Base-by-base conservation (phyloP, 2,888 invertebrate genomes). In the Frankliniella fusca region DNA sequence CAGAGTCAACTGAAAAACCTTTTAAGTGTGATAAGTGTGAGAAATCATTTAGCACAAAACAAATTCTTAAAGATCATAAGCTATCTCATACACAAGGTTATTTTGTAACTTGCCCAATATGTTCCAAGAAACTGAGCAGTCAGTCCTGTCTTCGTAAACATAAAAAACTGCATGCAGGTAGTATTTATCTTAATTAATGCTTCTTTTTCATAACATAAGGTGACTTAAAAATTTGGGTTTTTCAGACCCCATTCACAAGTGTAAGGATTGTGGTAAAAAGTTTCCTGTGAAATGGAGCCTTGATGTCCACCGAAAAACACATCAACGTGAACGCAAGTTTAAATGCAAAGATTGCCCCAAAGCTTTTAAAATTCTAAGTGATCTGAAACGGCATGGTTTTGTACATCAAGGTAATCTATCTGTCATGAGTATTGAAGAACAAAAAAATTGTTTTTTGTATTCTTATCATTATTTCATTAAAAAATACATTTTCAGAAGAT, bases 261-360 rank as follows among this genome's bases (percentile, higher is more conserved):
- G 70, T 76, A 76, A 76, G 27, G 70, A 76, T 76, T 76, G 70
- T 76, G 70, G 70, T 0, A 76, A 76, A 27, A 76, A 76, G 27
- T 76, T 76, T 76, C 70, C 70, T 76, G 70, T 76, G 23, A 76
- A 76, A 76, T n/a, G 70, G 27, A 76, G 12, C 27, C 70, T 76
- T 11, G 70, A 76, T 9, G 70, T 27, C 5, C 70, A 76, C 27
- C 23, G 27, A 27, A 76, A 76, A 27, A 76, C 70, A 27, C 70
- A 76, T 76, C 70, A 76, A 23, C 23, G 70, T 12, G 70, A 76
- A 12, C n/a, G 70, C 23, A 76, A 76, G 27, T 76, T 76, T 76
- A 76, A 76, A 23, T 76, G 70, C 9, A n/a, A 23, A 11, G 27
- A 27, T 2, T 76, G 70, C 70, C 23, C 23, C 12, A 76, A 27